Evolutionary conservation across 2,113 vertebrate genomes (phyloP).

Genomic region (Cyanocitta stelleri): DNA sequence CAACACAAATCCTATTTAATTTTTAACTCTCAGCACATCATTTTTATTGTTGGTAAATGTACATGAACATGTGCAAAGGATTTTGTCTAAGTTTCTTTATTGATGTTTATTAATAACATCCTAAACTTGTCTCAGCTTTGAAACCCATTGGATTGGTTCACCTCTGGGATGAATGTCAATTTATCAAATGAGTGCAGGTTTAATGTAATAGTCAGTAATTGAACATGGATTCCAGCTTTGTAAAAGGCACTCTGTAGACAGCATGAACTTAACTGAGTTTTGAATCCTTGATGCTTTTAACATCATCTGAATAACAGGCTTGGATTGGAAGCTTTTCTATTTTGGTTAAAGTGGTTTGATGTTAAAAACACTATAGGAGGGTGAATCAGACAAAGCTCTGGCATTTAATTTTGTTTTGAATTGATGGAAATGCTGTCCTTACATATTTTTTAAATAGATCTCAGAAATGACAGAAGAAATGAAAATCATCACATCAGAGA

Average conservation of each 20-base stretch:
- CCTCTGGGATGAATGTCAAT: background rate
- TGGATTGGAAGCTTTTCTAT: background rate
- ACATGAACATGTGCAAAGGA: accelerated
- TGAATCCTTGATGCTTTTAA: background rate
- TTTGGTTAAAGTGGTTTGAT: background rate
- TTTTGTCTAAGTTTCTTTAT: background rate
- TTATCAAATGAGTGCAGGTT: background rate
- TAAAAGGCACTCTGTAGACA: background rate
- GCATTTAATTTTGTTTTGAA: background rate
- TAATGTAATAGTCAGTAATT: background rate
- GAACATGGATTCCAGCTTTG: background rate
- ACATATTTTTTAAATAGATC: background rate
- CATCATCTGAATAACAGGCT: accelerated
- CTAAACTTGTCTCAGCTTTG: background rate
- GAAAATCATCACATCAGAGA: background rate
- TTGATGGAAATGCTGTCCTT: background rate
- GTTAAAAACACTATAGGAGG: background rate
- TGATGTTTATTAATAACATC: background rate
- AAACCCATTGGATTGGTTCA: background rate
- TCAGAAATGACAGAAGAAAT: slow-evolving; percentile 19
- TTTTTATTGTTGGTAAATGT: background rate
- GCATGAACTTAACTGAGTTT: accelerated
- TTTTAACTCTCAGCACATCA: accelerated
- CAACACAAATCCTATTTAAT: background rate
- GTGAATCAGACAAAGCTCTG: background rate